Base-by-base conservation (phyloP, 2,888 invertebrate genomes). In the Eristalis tenax region DNA sequence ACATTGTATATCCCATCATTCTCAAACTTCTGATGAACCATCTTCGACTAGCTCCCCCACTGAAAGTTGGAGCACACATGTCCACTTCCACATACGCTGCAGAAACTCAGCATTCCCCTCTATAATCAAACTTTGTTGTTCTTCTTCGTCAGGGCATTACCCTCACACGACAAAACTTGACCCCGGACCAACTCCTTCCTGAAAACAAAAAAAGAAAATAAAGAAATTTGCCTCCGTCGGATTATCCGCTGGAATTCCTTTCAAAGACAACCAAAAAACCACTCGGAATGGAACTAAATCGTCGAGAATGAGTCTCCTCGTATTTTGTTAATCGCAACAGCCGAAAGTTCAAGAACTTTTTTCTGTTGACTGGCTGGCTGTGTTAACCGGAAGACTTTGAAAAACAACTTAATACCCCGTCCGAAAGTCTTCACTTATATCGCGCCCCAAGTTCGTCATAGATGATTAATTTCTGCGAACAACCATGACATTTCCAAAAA, bases 351-450 rank as follows among this genome's bases (percentile, higher is more conserved):
- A 68, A 59, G 76, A 74, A 35, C 74, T 65, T 59, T 76, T 57
- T n/a, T n/a, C n/a, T 13, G 28, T 22, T 26, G 26, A n/a, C 35
- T 8, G 18, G 18, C 40, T 43, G 15, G 28, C 50, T 61, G 18
- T 4, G 26, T 15, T 35, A 56, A 56, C 78, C 78, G 78, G 78
- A 78, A 70, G 77, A 50, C 8, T 50, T 50, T 18, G 50, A 18
- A 18, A 50, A 59, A 66, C 61, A 80, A 66, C 61, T 61, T 80
- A 73, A 61, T 50, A 61, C 59, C 43, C 74, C 79, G 11, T 23
- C 32, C 23, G 59, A 59, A 61, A 66, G 43, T 35, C 18, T 32
- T 63, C 23, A 1, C 40, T 18, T 28, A 43, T 61, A 66, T 59
- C 59, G 50, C 23, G 15, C 66, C 28, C 61, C 61, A 63, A 18